phyloP scores from a whole-genome alignment of 1,140 invertebrate species.

The Atta colombica region DNA sequence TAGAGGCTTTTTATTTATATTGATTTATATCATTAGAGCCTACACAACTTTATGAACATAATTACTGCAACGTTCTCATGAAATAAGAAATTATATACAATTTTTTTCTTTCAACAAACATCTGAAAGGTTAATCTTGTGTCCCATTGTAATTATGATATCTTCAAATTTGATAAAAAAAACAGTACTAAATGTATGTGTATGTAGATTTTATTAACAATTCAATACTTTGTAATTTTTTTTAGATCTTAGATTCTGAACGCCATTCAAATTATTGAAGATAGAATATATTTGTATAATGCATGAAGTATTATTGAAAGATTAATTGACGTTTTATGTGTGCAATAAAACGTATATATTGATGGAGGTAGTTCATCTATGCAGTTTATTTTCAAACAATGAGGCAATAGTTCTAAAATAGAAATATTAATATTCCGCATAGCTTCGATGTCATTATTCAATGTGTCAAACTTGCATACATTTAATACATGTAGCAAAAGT shows the following conservation, averaged over 20 bases:
- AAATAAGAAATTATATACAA: conserved; percentile 21
- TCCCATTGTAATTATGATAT: conserved; percentile 20
- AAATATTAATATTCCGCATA: conserved; percentile 39
- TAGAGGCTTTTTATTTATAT: no score
- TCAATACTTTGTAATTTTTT: background rate
- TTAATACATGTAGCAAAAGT: conserved; percentile 44
- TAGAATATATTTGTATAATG: conserved; percentile 2
- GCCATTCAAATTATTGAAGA: background rate
- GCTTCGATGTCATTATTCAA: conserved; percentile 6
- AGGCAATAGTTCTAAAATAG: conserved; percentile 41
- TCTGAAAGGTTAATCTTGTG: background rate
- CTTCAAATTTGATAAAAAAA: background rate
- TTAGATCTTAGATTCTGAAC: background rate
- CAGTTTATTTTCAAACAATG: conserved; percentile 8
- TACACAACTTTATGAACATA: background rate
- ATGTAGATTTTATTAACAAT: background rate
- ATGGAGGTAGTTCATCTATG: conserved; percentile 36
- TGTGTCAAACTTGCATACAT: conserved; percentile 13
- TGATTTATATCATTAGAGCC: no score
- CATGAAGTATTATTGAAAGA: conserved; percentile 3
- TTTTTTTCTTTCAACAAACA: background rate
- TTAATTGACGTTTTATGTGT: conserved; percentile 2
- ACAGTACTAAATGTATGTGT: background rate
- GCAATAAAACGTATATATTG: conserved; percentile 1
- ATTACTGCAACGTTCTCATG: background rate